These are phyloP conservation scores for Tipula lateralis DNA, from an alignment of 2,888 invertebrate genomes.

Conservation along the genomic window DNA sequence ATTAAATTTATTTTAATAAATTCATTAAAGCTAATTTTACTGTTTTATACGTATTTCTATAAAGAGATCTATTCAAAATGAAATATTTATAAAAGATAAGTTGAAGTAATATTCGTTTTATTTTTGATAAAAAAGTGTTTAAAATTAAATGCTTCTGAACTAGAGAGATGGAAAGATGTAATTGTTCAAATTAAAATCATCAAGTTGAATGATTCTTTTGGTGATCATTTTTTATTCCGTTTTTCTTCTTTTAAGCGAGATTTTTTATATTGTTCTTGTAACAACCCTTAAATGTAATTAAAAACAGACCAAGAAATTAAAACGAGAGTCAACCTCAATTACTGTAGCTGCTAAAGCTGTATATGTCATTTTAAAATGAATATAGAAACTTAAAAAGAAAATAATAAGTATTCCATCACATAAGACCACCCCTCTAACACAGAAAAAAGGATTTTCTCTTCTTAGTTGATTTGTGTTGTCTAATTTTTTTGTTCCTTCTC, in stretches of 20 bases:
- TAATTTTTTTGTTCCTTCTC: background rate
- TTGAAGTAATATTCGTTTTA: background rate
- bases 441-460: background rate
- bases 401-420: background rate
- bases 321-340: background rate
- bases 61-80: background rate
- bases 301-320: background rate
- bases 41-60: background rate
- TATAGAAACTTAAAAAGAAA: background rate
- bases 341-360: background rate
- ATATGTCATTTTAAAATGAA: background rate
- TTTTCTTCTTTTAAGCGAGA: background rate
- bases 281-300: slow-evolving; percentile 19
- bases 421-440: background rate
- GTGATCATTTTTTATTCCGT: background rate
- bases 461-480: background rate
- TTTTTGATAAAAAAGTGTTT: background rate
- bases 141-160: background rate
- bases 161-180: background rate
- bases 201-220: slow-evolving; percentile 1
- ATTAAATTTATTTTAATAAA: too few species aligned
- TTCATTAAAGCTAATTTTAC: too few species aligned
- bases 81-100: background rate
- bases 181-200: background rate
- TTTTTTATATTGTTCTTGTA: background rate